Evolutionary conservation across 2,113 vertebrate genomes (phyloP).

Genomic region (Colius striatus): DNA sequence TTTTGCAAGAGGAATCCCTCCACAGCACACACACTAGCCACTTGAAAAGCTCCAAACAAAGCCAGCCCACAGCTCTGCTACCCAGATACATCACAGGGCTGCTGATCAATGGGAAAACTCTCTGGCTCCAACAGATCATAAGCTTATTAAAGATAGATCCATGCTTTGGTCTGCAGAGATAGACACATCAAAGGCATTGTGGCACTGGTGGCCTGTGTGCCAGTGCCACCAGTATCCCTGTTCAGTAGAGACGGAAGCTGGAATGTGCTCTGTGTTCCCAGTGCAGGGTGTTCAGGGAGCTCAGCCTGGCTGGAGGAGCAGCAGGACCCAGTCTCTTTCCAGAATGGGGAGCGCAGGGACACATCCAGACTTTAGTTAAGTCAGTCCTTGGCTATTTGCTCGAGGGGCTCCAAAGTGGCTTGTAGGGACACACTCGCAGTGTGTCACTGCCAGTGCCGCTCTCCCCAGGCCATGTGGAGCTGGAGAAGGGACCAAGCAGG

Average conservation of each 20-base stretch:
- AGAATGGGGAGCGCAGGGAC: background rate
- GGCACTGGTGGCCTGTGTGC: background rate
- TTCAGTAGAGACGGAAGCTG: background rate
- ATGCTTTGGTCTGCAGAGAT: constrained; percentile 19
- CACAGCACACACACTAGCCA: rapidly evolving
- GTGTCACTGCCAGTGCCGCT: rapidly evolving
- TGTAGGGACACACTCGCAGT: background rate
- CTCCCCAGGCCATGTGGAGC: rapidly evolving
- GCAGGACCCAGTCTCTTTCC: background rate
- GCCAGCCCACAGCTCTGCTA: background rate
- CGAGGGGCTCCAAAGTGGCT: background rate
- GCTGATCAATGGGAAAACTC: background rate
- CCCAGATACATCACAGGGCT: background rate
- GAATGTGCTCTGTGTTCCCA: background rate
- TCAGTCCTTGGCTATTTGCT: background rate
- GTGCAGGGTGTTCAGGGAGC: rapidly evolving
- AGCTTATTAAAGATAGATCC: constrained; percentile 38
- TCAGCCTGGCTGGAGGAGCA: background rate
- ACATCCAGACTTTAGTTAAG: background rate
- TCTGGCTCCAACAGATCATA: background rate
- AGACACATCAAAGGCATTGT: constrained; percentile 13
- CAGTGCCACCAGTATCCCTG: rapidly evolving
- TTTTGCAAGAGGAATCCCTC: background rate
- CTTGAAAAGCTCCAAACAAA: background rate
- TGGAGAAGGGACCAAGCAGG: background rate